A percentile compares a stretch with the other conserved stretches of the same genome.
These are phyloP conservation scores for Aeoliscus strigatus DNA, from an alignment of 2,797 vertebrate genomes.

Conservation along the genomic window DNA sequence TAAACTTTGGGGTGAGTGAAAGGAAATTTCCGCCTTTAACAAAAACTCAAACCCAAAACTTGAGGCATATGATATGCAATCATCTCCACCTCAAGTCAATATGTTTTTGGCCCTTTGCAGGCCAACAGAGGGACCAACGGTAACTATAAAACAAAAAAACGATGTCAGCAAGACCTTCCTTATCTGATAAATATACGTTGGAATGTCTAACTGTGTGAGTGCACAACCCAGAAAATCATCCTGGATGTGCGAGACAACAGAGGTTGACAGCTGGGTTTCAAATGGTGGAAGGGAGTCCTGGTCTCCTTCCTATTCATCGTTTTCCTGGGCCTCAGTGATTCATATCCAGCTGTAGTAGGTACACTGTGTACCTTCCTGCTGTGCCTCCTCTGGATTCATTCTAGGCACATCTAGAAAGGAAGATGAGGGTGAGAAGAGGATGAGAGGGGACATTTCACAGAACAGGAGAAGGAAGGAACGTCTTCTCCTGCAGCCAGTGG, in stretches of 20 bases:
- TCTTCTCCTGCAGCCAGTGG: conserved; percentile 9
- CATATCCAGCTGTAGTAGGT: conserved; percentile 10
- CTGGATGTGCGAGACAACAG: too few species aligned
- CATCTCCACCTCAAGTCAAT: neutral
- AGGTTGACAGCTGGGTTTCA: too few species aligned
- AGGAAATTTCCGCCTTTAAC: too few species aligned
- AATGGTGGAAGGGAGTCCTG: too few species aligned
- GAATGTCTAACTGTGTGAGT: too few species aligned
- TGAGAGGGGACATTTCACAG: conserved; percentile 18
- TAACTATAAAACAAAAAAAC: neutral
- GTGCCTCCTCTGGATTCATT: conserved; percentile 12
- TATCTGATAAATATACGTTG: too few species aligned
- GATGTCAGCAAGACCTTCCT: too few species aligned
- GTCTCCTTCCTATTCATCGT: neutral
- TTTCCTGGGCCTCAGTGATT: conserved; percentile 18
- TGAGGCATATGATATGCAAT: too few species aligned
- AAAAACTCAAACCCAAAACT: too few species aligned
- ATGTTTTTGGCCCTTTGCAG: neutral
- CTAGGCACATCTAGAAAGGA: conserved; percentile 3
- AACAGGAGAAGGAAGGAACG: conserved; percentile 32
- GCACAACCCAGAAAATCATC: too few species aligned
- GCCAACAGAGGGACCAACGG: neutral
- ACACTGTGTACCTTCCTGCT: conserved; percentile 34
- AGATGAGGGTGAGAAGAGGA: conserved; percentile 11
- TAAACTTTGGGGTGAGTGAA: too few species aligned